Conservation (phyloP, 2,888 invertebrate species). For the Thecocarcelia acutangulata region DNA sequence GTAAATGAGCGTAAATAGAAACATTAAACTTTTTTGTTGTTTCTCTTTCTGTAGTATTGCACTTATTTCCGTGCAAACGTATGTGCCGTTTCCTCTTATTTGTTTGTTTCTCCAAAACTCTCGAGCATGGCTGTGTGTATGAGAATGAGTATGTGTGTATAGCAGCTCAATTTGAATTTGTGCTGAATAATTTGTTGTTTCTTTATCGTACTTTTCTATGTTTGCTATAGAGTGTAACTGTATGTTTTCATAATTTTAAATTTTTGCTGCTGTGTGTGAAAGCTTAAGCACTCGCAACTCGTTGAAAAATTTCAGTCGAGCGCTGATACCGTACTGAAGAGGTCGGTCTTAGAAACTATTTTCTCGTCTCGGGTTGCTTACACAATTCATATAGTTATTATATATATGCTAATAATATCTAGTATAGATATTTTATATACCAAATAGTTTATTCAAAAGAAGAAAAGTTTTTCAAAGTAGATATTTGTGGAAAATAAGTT, state of each 20-base stretch:
- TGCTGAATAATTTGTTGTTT: slow-evolving; percentile 39
- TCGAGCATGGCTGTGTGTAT: not conserved
- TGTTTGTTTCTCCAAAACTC: too few relatives aligned
- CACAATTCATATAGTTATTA: slow-evolving; percentile 62
- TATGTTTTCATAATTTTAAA: slow-evolving; percentile 47
- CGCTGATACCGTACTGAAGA: slow-evolving; percentile 81
- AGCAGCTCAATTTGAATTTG: slow-evolving; percentile 48
- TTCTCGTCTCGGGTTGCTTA: slow-evolving; percentile 69
- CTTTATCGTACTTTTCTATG: slow-evolving; percentile 6
- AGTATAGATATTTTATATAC: slow-evolving; percentile 50
- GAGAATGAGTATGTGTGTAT: slow-evolving; percentile 43
- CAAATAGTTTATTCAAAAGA: slow-evolving; percentile 42
- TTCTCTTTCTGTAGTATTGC: slow-evolving; percentile 12
- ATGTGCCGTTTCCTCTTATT: slow-evolving; percentile 31
- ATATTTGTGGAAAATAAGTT: slow-evolving; percentile 48
- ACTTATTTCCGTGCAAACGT: slow-evolving; percentile 9
- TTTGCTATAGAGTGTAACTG: slow-evolving; percentile 27
- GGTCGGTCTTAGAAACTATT: slow-evolving; percentile 76
- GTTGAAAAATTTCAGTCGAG: slow-evolving; percentile 81
- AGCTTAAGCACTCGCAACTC: slow-evolving; percentile 79
- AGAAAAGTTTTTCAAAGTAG: slow-evolving; percentile 50
- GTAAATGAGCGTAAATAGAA: not conserved
- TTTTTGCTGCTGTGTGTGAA: slow-evolving; percentile 71
- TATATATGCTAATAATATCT: slow-evolving; percentile 47
- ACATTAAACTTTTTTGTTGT: slow-evolving; percentile 3